Evolutionary conservation across 2,888 invertebrate genomes (phyloP), one percentile per base, ranked within the genome.

Genomic region (Xestia xanthographa): DNA sequence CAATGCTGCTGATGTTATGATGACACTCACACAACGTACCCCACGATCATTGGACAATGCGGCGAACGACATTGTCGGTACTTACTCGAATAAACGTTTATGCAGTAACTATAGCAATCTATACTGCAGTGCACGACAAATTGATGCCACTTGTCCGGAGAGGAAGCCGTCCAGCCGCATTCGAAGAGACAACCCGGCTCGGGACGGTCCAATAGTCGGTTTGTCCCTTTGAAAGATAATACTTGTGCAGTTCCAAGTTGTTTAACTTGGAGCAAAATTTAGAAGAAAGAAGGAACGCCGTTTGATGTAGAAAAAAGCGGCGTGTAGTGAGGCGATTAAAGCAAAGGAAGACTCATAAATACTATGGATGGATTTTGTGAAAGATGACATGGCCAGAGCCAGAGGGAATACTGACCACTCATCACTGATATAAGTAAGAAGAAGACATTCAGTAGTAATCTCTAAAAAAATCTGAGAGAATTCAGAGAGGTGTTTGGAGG

Each of bases 31-130:
- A 66, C 41, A 45, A 68, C 29, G 29, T 81, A 66, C 65, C 60
- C 68, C 43, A 70, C 66, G 67, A 29, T 68, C 53, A 70, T 71
- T 79, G 74, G 79, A 70, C 74, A 82, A 82, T 63, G 45, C 41
- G 63, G 62, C 45, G 43, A 72, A 48, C 56, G 41, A 45, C 63
- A 56, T 58, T 45, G 45, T 63, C 53, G 50, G 66, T 74, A 74
- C 69, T 70, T 74, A 74, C n/a, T 56, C n/a, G 20, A 77, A 80
- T 77, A 67, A 71, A 82, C 70, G 70, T 80, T 50, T 74, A 79
- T 75, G 34, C 50, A 53, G 60, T 53, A 41, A 53, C 79, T 78
- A 66, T 38, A 79, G 60, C 45, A 74, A 22, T 26, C 66, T 79
- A 62, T 29, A 73, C n/a, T n/a, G 65, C 53, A 74, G 29, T 48